Evolutionary conservation across 1,140 invertebrate genomes (phyloP), one percentile per base, ranked within the genome.

Genomic region (Leptonema lineaticorne): DNA sequence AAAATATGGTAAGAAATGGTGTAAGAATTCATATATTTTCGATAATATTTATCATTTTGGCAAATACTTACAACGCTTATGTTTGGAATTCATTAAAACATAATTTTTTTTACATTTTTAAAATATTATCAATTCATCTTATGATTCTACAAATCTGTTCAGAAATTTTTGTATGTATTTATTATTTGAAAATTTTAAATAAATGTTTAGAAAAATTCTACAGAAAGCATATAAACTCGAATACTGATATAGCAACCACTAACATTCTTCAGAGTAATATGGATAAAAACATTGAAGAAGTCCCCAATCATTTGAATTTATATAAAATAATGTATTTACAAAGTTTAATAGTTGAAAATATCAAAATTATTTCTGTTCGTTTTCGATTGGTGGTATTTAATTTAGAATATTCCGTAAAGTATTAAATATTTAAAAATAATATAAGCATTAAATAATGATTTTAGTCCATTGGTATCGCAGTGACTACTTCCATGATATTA

Each of bases 301-400:
- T n/a, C n/a, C 16, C 11, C 2, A 26, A 53, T 53, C 22, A 26
- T 22, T 53, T 26, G 24, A 53, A 4, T 2, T 53, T 26, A 26
- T 26, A 45, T 14, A 14, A 45, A 45, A 45, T 26, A 24, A 2
- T 8, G 9, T 1, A 14, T 53, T 1, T 53, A 14, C 7, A 26
- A 11, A 24, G 14, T 33, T 8, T 16, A 59, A 37, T 37, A 4
- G 6, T 20, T 20, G 57, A 59, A 59, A 59, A 59, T 30, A 14
- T 33, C 0, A 59, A 59, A 33, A 59, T 59, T 24, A 33, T 59
- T 8, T 33, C 14, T 9, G 24, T 14, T 24, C 57, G 57, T 18
- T 33, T 59, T 59, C n/a, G 30, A 14, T 33, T 18, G 20, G 18
- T 37, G 57, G 57, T 59, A 30, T 53, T 53, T 33, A 16, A 48